Conservation (phyloP, 2,888 invertebrate species). For the Amphipyra tragopoginis region DNA sequence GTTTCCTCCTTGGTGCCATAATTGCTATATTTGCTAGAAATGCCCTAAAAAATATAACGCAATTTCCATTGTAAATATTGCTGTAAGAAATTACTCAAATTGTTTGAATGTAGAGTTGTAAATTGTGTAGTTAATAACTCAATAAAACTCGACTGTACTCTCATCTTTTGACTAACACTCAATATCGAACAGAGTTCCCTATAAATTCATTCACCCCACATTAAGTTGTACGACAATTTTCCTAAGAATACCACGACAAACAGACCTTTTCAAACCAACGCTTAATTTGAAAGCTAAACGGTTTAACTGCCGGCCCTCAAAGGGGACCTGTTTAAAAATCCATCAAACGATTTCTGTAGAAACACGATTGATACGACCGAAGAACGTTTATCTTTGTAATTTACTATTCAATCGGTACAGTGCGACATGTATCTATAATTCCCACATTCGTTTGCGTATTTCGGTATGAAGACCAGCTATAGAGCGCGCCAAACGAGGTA, state of each 20-base stretch:
- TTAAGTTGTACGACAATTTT: conserved; percentile 20
- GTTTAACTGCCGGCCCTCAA: conserved; percentile 34
- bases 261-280: conserved; percentile 22
- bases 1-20: not conserved
- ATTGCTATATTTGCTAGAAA: conserved; percentile 15
- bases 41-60: not conserved
- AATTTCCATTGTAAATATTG: not conserved
- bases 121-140: not conserved
- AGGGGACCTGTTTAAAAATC: conserved; percentile 51
- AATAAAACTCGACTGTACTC: not conserved
- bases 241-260: conserved; percentile 40
- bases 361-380: conserved; percentile 43
- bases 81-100: too few species aligned
- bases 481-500: not conserved
- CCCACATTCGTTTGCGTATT: conserved; percentile 23
- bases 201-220: conserved; percentile 16
- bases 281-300: conserved; percentile 40
- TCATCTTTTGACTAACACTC: not conserved
- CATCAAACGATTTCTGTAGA: conserved; percentile 50
- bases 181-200: not conserved
- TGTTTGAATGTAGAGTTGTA: too few species aligned
- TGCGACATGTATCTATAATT: conserved; percentile 47
- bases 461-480: conserved; percentile 22
- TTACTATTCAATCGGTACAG: conserved; percentile 51
- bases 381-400: conserved; percentile 49